Conservation (phyloP, 2,113 vertebrate species). For the Bothrops jararaca region DNA sequence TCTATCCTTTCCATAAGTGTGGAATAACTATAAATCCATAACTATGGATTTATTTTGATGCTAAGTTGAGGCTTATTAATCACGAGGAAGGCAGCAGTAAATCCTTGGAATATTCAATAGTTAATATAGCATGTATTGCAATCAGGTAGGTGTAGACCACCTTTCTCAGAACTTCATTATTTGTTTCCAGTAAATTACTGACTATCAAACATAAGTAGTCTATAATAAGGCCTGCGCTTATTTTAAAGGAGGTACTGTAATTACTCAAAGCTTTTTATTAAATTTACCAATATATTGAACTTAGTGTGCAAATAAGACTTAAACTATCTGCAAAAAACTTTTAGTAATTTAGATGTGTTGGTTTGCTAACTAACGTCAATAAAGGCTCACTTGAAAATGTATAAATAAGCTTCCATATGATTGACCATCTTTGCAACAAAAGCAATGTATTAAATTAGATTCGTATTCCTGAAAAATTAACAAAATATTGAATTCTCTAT, state of each 20-base stretch:
- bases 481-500: constrained; percentile 53
- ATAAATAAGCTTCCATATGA: constrained; percentile 51
- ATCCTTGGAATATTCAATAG: neutral
- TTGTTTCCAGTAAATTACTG: neutral
- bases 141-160: neutral
- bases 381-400: constrained; percentile 42
- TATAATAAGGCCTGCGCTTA: neutral
- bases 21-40: neutral
- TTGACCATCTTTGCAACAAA: constrained; percentile 42
- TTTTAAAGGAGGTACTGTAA: neutral
- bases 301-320: neutral
- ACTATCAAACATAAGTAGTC: neutral
- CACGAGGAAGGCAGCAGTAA: neutral
- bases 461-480: constrained; percentile 29
- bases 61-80: neutral
- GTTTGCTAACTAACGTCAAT: constrained; percentile 4
- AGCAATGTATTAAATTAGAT: constrained; percentile 48
- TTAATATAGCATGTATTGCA: neutral
- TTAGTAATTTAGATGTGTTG: neutral
- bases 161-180: neutral
- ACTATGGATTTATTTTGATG: neutral
- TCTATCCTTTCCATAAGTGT: neutral
- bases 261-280: neutral
- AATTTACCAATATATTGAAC: neutral
- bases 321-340: neutral